phyloP scores from a whole-genome alignment of 2,888 invertebrate species.

The Drosophila gaucha region DNA sequence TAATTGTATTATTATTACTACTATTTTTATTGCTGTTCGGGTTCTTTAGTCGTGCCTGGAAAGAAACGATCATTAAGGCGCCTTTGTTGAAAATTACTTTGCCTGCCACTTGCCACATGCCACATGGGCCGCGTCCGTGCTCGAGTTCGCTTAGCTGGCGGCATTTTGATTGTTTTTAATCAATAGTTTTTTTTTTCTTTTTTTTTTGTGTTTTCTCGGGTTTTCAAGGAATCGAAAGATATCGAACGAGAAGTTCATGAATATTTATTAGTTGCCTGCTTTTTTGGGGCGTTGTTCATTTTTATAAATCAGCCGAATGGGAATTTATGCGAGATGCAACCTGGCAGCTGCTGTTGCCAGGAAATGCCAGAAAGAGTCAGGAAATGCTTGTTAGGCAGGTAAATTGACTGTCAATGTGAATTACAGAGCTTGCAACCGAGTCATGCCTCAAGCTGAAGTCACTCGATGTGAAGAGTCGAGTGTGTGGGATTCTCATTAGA shows the following conservation, averaged over 20 bases:
- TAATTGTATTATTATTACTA: conserved; percentile 59
- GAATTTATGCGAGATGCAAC: conserved; percentile 56
- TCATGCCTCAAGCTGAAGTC: conserved; percentile 14
- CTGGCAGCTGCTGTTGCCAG: conserved; percentile 38
- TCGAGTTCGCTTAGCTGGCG: conserved; percentile 39
- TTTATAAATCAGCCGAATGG: conserved; percentile 72
- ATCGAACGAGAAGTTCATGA: conserved; percentile 48
- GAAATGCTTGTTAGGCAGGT: conserved; percentile 74
- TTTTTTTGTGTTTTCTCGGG: background rate
- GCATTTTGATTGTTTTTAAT: conserved; percentile 53
- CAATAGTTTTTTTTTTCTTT: conserved; percentile 29
- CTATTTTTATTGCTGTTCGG: conserved; percentile 39
- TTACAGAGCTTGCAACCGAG: conserved; percentile 38
- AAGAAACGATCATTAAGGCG: conserved; percentile 42
- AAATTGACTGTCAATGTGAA: conserved; percentile 69
- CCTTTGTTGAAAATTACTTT: conserved; percentile 48
- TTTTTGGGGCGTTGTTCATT: conserved; percentile 69
- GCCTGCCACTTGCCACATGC: conserved; percentile 21
- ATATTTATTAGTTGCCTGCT: conserved; percentile 64
- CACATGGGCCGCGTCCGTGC: background rate
- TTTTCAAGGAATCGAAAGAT: conserved; percentile 44
- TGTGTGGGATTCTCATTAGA: conserved; percentile 56
- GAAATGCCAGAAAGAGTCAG: conserved; percentile 41
- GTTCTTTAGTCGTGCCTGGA: conserved; percentile 29
- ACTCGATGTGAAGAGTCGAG: conserved; percentile 4